A percentile compares a stretch with the other conserved stretches of the same genome.
Evolutionary conservation across 92 coral and sea anemone species (phyloP).

Genomic region (Hydrozoanthus gracilis): DNA sequence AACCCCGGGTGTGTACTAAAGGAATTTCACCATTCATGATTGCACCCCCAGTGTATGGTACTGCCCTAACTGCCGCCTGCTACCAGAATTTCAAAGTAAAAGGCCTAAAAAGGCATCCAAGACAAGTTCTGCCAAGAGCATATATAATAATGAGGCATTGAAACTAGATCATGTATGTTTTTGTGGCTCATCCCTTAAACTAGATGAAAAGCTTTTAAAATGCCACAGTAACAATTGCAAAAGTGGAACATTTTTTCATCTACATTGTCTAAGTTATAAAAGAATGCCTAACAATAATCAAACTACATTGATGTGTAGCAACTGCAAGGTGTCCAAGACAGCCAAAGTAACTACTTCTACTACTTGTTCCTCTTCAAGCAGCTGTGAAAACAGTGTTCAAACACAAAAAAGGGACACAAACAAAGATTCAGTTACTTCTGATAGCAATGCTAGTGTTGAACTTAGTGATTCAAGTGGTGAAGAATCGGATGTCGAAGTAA

Average conservation of each 20-base stretch:
- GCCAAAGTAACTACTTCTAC: constrained; percentile 56
- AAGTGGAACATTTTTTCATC: constrained; percentile 11
- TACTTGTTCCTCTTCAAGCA: constrained; percentile 58
- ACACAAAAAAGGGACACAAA: constrained; percentile 17
- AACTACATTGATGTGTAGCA: constrained; percentile 8
- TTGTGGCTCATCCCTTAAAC: not conserved
- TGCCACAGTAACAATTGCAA: not conserved
- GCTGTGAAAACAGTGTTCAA: constrained; percentile 46
- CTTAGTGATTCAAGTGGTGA: constrained; percentile 33
- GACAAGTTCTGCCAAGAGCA: too few species aligned
- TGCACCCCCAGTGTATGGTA: constrained; percentile 64
- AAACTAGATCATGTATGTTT: not conserved
- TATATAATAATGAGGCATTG: not conserved
- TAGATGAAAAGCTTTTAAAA: not conserved
- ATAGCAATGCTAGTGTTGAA: not conserved
- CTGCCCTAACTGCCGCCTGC: constrained; percentile 67
- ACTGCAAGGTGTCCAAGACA: not conserved
- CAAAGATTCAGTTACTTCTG: not conserved
- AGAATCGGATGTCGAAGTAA: constrained; percentile 45
- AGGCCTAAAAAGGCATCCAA: constrained; percentile 39
- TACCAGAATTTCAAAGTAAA: constrained; percentile 60
- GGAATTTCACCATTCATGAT: constrained; percentile 58
- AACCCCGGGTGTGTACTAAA: constrained; percentile 49
- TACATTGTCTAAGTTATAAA: constrained; percentile 13
- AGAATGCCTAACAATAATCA: constrained; percentile 25